Percentiles rank a stretch among this genome's conserved stretches.
These are phyloP conservation scores for Pluvianellus socialis DNA, from an alignment of 2,113 vertebrate genomes.

Conservation along the genomic window DNA sequence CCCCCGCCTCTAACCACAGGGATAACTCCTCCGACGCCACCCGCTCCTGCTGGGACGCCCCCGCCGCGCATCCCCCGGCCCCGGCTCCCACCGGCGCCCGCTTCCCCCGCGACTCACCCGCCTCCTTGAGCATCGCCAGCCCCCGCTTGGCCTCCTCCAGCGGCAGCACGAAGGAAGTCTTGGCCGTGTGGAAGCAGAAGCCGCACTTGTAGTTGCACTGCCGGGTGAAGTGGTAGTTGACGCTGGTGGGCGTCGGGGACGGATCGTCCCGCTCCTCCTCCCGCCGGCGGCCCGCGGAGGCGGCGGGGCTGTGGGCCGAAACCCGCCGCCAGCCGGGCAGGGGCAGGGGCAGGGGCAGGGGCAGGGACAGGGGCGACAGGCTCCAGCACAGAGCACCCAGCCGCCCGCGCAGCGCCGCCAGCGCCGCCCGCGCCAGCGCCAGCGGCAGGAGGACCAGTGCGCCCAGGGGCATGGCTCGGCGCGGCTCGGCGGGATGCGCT, in stretches of 20 bases:
- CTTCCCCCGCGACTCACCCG: constrained; percentile 69
- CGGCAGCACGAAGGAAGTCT: constrained; percentile 91
- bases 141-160: constrained; percentile 86
- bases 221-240: constrained; percentile 94
- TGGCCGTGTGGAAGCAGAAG: constrained; percentile 97
- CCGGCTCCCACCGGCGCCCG: fast-evolving
- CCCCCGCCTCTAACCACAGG: too few relatives aligned
- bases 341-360: neutral
- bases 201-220: constrained; percentile 94
- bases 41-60: neutral
- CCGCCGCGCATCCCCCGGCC: neutral
- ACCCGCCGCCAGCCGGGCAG: neutral
- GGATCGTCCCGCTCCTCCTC: neutral
- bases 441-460: neutral
- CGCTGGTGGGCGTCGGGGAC: constrained; percentile 77
- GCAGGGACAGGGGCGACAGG: neutral
- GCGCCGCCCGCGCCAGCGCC: neutral
- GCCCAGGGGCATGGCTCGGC: neutral
- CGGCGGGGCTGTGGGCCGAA: neutral
- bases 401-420: neutral
- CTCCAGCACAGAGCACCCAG: constrained; percentile 10
- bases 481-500: neutral
- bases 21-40: neutral
- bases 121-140: constrained; percentile 78
- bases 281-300: neutral